Base-by-base conservation (phyloP, 1,140 invertebrate genomes). In the Conus ventricosus region DNA sequence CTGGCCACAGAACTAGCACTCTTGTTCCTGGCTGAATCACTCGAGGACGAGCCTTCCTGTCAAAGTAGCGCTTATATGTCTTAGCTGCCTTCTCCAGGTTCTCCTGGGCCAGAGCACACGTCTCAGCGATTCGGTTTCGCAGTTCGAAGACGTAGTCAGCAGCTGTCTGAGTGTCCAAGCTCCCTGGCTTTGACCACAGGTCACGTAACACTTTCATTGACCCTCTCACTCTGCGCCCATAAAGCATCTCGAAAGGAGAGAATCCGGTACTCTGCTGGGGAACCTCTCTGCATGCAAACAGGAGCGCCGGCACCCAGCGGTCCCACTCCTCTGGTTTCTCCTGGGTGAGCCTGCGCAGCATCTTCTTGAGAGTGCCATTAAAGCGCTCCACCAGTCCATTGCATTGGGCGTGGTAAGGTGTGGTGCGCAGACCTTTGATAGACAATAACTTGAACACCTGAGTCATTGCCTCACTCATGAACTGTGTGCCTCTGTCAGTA, bases 251-350 rank as follows among this genome's bases (percentile, higher is more conserved):
- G 4, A 76, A 76, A 8, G 71, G 71, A 8, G 71, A 76, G 71
- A 76, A 76, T 23, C 71, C 5, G 8, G 71, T 76, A 13, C 71
- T n/a, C n/a, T 83, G 88, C 0, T 88, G 90, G 15, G 89, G 91
- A 17, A 88, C 90, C 11, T 76, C 71, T 76, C 71, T 23, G 71
- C 6, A 76, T 6, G 71, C n/a, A 4, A 63, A 63, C 10, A 63
- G 60, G 11, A 63, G 17, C 1, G 60, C 60, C 17, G 4, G 60
- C 10, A 94, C 76, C 75, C 90, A 91, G 20, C 81, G 75, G 87
- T 95, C 92, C 94, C 94, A 95, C 53, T 94, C 88, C 88, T 91
- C 91, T 11, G 81, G 85, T 78, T 90, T 85, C 39, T 91, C 88
- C 17, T 88, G 78, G 90, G 92, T 93, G 75, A 92, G 67, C 39